Conservation (phyloP, 2,113 vertebrate species). For the Pseudorhombus dupliciocellatus region DNA sequence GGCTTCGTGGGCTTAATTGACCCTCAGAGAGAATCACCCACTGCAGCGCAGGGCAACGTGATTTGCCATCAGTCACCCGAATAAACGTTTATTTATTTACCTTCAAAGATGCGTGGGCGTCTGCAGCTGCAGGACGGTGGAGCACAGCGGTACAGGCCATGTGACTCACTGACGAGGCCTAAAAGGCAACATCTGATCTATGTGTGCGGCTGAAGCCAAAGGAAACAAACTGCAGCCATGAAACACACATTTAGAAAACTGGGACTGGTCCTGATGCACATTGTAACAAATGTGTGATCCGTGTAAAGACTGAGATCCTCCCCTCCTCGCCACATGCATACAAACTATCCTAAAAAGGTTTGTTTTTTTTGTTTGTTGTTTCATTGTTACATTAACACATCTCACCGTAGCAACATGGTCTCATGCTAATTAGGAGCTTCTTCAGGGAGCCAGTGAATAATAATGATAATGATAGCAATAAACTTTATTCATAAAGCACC, state of each 20-base stretch:
- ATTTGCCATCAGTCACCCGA: constrained; percentile 7
- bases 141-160: not conserved
- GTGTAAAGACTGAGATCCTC: not conserved
- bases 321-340: not conserved
- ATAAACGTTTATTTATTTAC: constrained; percentile 4
- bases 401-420: not conserved
- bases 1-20: not conserved
- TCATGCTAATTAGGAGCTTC: no score
- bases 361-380: no score
- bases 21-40: constrained; percentile 3
- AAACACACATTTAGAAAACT: not conserved
- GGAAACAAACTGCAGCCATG: not conserved
- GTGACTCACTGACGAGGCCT: not conserved
- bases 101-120: not conserved
- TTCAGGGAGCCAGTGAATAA: no score
- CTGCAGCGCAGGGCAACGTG: not conserved
- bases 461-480: no score
- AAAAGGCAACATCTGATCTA: not conserved
- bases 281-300: not conserved
- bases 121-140: not conserved
- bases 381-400: not conserved
- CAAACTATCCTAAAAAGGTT: not conserved
- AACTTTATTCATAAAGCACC: no score
- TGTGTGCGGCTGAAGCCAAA: not conserved
- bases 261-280: not conserved